These are phyloP conservation scores for Origma solitaria DNA, from an alignment of 2,113 vertebrate species.

Conservation along the genomic window DNA sequence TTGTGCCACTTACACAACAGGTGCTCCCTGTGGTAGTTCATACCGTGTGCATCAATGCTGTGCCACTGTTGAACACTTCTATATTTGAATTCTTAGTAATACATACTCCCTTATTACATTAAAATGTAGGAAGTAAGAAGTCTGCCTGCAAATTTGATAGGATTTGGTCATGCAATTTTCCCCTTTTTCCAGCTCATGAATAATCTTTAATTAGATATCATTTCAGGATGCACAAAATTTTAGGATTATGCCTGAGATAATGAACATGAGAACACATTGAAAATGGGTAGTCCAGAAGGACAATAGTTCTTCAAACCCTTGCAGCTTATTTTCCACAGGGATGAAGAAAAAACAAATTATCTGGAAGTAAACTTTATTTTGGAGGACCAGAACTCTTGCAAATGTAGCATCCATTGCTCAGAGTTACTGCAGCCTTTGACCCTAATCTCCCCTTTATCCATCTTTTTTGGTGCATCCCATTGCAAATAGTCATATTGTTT, in stretches of 20 bases:
- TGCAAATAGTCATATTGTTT: neutral
- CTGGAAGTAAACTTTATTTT: neutral
- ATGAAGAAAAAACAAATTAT: neutral
- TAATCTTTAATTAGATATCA: neutral
- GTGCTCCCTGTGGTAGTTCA: slow-evolving; percentile 3
- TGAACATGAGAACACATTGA: neutral
- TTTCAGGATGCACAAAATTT: neutral
- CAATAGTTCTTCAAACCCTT: neutral
- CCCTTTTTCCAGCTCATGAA: neutral
- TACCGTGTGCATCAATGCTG: neutral
- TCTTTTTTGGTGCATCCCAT: neutral
- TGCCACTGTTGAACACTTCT: neutral
- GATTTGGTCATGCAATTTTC: neutral
- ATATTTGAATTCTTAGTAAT: slow-evolving; percentile 1
- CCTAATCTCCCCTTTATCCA: neutral
- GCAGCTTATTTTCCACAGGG: neutral
- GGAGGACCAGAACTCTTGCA: neutral
- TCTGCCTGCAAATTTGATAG: neutral
- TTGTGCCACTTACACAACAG: slow-evolving; percentile 33
- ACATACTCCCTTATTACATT: neutral
- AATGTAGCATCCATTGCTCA: neutral
- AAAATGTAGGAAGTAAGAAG: neutral
- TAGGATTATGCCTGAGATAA: neutral
- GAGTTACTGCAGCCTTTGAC: neutral
- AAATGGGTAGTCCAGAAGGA: neutral